Evolutionary conservation across 2,888 invertebrate genomes (phyloP).

Genomic region (Pyrrhia umbra): DNA sequence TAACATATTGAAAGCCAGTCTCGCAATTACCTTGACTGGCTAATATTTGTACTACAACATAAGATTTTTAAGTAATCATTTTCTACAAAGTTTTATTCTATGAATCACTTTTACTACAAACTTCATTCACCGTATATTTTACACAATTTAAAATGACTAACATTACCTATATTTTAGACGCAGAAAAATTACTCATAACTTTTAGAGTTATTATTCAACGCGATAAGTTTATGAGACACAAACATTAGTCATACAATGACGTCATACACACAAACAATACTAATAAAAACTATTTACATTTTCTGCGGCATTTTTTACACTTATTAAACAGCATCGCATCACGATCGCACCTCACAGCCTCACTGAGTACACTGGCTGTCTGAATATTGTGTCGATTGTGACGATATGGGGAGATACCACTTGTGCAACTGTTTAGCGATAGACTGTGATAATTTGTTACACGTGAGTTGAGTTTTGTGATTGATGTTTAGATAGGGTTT

Average conservation of each 20-base stretch:
- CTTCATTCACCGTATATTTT: conserved; percentile 2
- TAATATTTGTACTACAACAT: too few relatives aligned
- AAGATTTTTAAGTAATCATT: too few relatives aligned
- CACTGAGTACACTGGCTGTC: conserved; percentile 18
- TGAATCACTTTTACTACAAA: too few relatives aligned
- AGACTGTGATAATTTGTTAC: conserved; percentile 23
- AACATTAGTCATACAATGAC: conserved; percentile 10
- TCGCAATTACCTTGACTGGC: too few relatives aligned
- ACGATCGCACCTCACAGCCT: conserved; percentile 11
- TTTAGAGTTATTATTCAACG: neutral
- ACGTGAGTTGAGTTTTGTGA: neutral
- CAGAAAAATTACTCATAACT: conserved; percentile 23
- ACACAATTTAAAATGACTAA: conserved; percentile 2
- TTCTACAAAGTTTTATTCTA: too few relatives aligned
- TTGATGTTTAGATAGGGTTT: conserved; percentile 17
- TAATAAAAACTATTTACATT: conserved; percentile 76
- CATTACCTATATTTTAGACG: conserved; percentile 8
- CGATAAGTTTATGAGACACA: conserved; percentile 3
- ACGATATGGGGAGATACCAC: conserved; percentile 16
- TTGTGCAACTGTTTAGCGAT: conserved; percentile 28
- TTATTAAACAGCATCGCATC: conserved; percentile 81
- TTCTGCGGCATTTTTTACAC: conserved; percentile 82
- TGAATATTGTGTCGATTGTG: conserved; percentile 18
- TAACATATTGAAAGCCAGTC: too few relatives aligned
- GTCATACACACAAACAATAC: conserved; percentile 24